Percentiles rank a stretch among this genome's conserved stretches.
phyloP scores from a whole-genome alignment of 2,113 vertebrate genomes.

The Ia io region DNA sequence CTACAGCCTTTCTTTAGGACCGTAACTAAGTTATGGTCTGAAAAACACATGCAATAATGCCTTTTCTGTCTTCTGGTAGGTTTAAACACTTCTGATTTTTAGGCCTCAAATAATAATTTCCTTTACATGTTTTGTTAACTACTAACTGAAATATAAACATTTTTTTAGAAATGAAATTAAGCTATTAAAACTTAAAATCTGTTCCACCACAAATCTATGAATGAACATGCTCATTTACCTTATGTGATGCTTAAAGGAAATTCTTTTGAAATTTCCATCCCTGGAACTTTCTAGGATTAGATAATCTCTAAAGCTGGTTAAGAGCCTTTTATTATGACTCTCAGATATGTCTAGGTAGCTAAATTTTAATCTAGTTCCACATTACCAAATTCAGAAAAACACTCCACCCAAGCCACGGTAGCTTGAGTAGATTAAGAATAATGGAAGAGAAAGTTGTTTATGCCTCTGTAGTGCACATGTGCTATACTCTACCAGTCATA shows the following conservation, averaged over 20 bases:
- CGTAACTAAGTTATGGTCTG: background rate
- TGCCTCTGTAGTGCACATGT: background rate
- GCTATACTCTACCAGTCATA: background rate
- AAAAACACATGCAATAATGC: background rate
- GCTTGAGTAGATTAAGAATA: background rate
- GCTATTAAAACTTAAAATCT: conserved; percentile 27
- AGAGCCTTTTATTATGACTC: background rate
- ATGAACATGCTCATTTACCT: background rate
- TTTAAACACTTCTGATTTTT: background rate
- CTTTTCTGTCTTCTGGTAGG: background rate
- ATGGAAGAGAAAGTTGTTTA: background rate
- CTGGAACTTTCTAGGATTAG: background rate
- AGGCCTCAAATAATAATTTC: background rate
- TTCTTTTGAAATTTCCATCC: background rate
- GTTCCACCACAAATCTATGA: background rate
- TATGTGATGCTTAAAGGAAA: background rate
- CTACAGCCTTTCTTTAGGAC: background rate
- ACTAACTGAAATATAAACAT: conserved; percentile 10
- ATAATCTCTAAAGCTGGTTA: background rate
- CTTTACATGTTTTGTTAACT: background rate
- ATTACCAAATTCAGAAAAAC: background rate
- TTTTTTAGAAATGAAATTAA: conserved; percentile 41
- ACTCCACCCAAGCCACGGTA: background rate
- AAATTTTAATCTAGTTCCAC: background rate
- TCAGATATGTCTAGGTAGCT: background rate